Evolutionary conservation across 2,113 vertebrate genomes (phyloP).

Genomic region (Picathartes gymnocephalus): DNA sequence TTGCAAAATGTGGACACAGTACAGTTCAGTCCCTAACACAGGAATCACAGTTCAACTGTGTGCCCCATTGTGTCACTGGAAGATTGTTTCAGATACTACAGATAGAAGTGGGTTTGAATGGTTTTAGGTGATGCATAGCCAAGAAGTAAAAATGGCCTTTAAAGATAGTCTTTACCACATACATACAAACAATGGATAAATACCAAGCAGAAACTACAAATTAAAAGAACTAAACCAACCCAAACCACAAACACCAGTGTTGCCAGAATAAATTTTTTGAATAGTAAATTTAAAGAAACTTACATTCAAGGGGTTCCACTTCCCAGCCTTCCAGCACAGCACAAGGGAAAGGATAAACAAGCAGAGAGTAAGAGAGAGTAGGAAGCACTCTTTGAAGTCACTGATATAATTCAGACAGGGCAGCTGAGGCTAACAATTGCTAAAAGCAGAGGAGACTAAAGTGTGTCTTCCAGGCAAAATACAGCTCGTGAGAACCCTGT

Average conservation of each 20-base stretch:
- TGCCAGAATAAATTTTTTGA: background rate
- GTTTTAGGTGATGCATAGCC: too few relatives aligned
- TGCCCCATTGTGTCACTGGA: background rate
- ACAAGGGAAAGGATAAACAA: slow-evolving; percentile 73
- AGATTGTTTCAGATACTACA: background rate
- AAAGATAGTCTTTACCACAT: too few relatives aligned
- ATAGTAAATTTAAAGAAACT: slow-evolving; percentile 70
- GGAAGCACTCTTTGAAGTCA: slow-evolving; percentile 36
- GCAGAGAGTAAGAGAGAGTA: slow-evolving; percentile 63
- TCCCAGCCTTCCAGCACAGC: slow-evolving; percentile 86
- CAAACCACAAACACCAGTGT: background rate
- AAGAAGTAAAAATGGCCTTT: too few relatives aligned
- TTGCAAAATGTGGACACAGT: background rate
- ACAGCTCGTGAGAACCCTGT: background rate
- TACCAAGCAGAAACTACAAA: background rate
- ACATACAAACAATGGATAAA: background rate
- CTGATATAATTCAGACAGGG: background rate
- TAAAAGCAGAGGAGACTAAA: background rate
- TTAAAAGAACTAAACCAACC: background rate
- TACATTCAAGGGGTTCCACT: slow-evolving; percentile 97
- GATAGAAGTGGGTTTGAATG: too few relatives aligned
- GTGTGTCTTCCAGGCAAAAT: background rate
- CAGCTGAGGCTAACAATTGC: background rate
- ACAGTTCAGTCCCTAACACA: background rate
- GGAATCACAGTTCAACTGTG: background rate